These are phyloP conservation scores for Cepaea hortensis DNA, from an alignment of 2,888 invertebrate species.

Conservation along the genomic window DNA sequence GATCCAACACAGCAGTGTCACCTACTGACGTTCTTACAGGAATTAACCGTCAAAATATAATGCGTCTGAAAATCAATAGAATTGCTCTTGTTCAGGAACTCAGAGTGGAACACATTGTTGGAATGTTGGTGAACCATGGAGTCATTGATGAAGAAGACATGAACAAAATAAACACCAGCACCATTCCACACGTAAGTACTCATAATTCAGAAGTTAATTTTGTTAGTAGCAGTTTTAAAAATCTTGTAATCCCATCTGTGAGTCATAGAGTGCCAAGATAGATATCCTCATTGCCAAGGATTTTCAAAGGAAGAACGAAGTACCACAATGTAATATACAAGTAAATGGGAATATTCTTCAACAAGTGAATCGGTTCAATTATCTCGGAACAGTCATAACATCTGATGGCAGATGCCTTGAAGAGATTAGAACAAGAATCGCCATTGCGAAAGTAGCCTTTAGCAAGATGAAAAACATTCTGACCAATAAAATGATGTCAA, in stretches of 20 bases:
- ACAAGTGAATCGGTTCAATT: too few species aligned
- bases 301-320: too few species aligned
- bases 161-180: constrained; percentile 61
- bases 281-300: too few species aligned
- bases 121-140: constrained; percentile 58
- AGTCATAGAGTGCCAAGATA: too few species aligned
- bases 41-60: constrained; percentile 68
- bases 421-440: too few species aligned
- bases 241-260: neutral
- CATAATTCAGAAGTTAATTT: neutral
- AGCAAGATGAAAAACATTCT: too few species aligned
- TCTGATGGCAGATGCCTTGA: too few species aligned
- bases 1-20: neutral
- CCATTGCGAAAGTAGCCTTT: too few species aligned
- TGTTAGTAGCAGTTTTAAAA: neutral
- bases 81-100: constrained; percentile 72
- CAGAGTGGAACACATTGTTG: constrained; percentile 67
- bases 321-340: too few species aligned
- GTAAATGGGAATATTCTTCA: too few species aligned
- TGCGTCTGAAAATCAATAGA: constrained; percentile 70
- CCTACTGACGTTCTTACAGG: constrained; percentile 49
- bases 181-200: constrained; percentile 55
- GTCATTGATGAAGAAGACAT: constrained; percentile 64
- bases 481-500: too few species aligned
- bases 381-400: too few species aligned